Evolutionary conservation across 2,113 vertebrate species (phyloP), one percentile per base, ranked within the genome.

Genomic region (Galbula dea): DNA sequence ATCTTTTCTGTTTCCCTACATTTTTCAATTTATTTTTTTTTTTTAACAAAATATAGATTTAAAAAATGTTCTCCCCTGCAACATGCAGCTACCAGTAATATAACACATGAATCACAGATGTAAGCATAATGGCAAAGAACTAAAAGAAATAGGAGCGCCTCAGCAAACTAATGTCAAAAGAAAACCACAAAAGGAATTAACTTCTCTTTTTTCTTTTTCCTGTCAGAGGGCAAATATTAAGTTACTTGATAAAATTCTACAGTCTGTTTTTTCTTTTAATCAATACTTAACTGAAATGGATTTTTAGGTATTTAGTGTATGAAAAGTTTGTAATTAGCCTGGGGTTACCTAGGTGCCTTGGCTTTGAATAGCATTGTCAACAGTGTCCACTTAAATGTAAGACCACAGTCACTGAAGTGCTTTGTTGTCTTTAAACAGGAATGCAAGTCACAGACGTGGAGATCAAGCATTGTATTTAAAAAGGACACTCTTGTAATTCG

Each of bases 401-500:
- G 37, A 80, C 37, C 12, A 14, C 10, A 49, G 6, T 77, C 51
- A 66, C 86, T 83, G 73, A 96, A 84, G n/a, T 55, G 36, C 88
- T 91, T 27, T 93, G 37, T 95, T 97, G 54, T 95, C 37, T 95
- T 95, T 86, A 58, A 93, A 98, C 95, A 98, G 99, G 99, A 99
- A 95, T 99, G 99, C 97, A 98, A 98, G 91, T 97, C 98, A 93
- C 99, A 98, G 97, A 98, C 98, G 3, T 99, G 99, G 99, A 98
- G 99, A 87, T 98, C 98, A 90, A 99, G 97, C 93, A 98, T 99
- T 93, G 96, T 98, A 29, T 98, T 98, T 93, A 98, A 97, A 96
- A 98, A 97, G 95, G 98, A 99, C 82, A 98, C 94, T 19, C 98
- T 99, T 39, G 98, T 98, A 77, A 99, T 99, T 96, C 98, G 97